These are phyloP conservation scores for Trimorus sp. DNA, from an alignment of 2,888 invertebrate genomes.

Conservation along the genomic window DNA sequence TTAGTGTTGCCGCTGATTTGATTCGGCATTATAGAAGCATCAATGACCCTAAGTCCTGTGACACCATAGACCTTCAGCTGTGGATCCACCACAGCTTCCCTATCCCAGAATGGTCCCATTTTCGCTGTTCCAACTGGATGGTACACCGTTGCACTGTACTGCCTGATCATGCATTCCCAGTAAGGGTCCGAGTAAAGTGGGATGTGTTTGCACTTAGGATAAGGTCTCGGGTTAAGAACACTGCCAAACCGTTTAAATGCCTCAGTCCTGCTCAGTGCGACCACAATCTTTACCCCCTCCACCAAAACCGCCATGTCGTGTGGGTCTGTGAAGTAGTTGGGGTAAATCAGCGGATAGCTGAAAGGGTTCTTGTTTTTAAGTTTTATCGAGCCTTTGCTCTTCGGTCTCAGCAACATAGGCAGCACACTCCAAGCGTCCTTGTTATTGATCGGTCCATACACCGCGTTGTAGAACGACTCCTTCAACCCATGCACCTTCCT, in stretches of 20 bases:
- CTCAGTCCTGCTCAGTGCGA: slow-evolving; percentile 90
- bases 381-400: slow-evolving; percentile 91
- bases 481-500: slow-evolving; percentile 91
- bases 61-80: slow-evolving; percentile 91
- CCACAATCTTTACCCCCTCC: slow-evolving; percentile 92
- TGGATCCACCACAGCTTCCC: slow-evolving; percentile 91
- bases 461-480: slow-evolving; percentile 90
- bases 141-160: slow-evolving; percentile 91
- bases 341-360: slow-evolving; percentile 94
- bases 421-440: slow-evolving; percentile 91
- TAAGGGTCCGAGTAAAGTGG: slow-evolving; percentile 88
- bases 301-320: slow-evolving; percentile 90
- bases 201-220: slow-evolving; percentile 89
- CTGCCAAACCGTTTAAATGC: slow-evolving; percentile 90
- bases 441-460: slow-evolving; percentile 88
- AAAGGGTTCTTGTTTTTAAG: slow-evolving; percentile 92
- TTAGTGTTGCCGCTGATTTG: slow-evolving; percentile 93
- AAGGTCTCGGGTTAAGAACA: slow-evolving; percentile 86
- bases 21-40: slow-evolving; percentile 93
- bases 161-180: slow-evolving; percentile 93
- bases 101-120: slow-evolving; percentile 94
- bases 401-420: slow-evolving; percentile 94
- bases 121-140: slow-evolving; percentile 94
- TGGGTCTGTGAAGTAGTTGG: slow-evolving; percentile 93
- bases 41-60: slow-evolving; percentile 89